Conservation (phyloP, 2,113 vertebrate genomes). For the Amphiprion percula region DNA sequence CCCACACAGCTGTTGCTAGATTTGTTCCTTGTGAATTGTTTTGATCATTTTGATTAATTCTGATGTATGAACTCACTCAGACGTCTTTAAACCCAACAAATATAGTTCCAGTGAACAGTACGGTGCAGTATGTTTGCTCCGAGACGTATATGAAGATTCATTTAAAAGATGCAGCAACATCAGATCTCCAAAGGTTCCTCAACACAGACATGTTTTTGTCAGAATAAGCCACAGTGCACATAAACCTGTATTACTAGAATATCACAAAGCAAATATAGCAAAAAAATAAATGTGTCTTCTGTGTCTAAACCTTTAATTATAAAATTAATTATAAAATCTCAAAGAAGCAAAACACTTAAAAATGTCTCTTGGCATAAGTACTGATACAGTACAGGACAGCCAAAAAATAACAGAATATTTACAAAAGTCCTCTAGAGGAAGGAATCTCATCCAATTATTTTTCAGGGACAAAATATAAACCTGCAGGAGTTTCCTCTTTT, state of each 20-base stretch:
- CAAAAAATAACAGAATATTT: not conserved
- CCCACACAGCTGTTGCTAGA: too few relatives aligned
- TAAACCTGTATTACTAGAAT: not conserved
- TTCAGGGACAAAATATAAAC: not conserved
- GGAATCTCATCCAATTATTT: not conserved
- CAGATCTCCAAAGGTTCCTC: not conserved
- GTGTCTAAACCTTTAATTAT: conserved; percentile 9
- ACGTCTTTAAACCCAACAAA: too few relatives aligned
- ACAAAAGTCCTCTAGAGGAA: not conserved
- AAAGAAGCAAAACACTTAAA: conserved; percentile 12
- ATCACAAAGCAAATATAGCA: not conserved
- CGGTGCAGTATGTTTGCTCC: too few relatives aligned
- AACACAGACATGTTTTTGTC: not conserved
- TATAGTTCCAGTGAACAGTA: too few relatives aligned
- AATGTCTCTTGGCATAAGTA: conserved; percentile 39
- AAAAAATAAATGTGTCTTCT: not conserved
- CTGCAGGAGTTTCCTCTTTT: not conserved
- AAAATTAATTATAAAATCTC: conserved; percentile 14
- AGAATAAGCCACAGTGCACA: not conserved
- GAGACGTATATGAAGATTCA: too few relatives aligned
- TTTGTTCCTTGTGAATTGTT: too few relatives aligned
- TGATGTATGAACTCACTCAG: too few relatives aligned
- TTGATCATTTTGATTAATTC: too few relatives aligned
- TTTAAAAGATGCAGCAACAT: too few relatives aligned
- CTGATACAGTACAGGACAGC: conserved; percentile 71